Evolutionary conservation across 2,888 invertebrate genomes (phyloP).

Genomic region (Trissolcus japonicus): DNA sequence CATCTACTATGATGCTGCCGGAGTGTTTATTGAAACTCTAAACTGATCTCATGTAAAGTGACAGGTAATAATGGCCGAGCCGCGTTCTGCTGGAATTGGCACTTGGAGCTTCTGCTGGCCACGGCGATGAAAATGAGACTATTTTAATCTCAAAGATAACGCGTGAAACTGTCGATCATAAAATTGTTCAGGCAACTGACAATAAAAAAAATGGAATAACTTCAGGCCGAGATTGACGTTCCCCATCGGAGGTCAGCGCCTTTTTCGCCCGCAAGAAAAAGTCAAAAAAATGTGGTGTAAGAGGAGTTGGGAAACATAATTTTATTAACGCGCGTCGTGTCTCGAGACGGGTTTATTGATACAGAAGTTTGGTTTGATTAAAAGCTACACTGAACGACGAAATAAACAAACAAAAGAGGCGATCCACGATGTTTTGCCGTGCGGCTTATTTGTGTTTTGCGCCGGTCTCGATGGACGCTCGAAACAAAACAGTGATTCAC

Average conservation of each 20-base stretch:
- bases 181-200: constrained; percentile 23
- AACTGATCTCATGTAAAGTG: constrained; percentile 73
- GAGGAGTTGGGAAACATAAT: constrained; percentile 24
- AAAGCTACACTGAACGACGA: constrained; percentile 16
- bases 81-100: constrained; percentile 44
- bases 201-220: constrained; percentile 40
- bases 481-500: constrained; percentile 55
- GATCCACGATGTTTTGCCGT: constrained; percentile 17
- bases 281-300: not conserved
- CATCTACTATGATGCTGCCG: constrained; percentile 45
- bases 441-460: constrained; percentile 34
- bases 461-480: constrained; percentile 43
- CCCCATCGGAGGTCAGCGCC: constrained; percentile 17
- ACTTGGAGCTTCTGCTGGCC: constrained; percentile 28
- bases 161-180: constrained; percentile 10
- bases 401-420: constrained; percentile 39
- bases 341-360: not conserved
- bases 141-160: constrained; percentile 28
- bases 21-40: constrained; percentile 71
- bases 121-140: constrained; percentile 20
- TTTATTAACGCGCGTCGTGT: constrained; percentile 34
- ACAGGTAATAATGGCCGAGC: constrained; percentile 70
- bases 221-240: constrained; percentile 18
- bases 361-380: constrained; percentile 23
- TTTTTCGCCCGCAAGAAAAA: constrained; percentile 1